phyloP scores from a whole-genome alignment of 2,888 invertebrate genomes.

The Archips xylosteana region DNA sequence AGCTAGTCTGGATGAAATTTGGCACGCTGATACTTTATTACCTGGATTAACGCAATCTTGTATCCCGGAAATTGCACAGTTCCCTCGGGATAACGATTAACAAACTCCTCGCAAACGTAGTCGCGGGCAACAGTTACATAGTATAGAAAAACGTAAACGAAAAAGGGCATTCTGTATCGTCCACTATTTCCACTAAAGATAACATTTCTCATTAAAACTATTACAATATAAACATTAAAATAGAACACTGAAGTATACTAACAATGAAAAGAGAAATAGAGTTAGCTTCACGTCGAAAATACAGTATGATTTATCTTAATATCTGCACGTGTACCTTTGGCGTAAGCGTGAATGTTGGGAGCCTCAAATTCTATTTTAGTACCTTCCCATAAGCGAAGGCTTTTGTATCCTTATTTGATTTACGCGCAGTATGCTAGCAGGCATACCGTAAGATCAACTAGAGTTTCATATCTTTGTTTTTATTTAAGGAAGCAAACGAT shows the following conservation, averaged over 20 bases:
- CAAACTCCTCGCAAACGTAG: too few species aligned
- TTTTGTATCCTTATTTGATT: conserved; percentile 1
- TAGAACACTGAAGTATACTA: background rate
- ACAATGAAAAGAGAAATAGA: background rate
- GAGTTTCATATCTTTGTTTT: background rate
- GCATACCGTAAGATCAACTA: background rate
- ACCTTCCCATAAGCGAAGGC: background rate
- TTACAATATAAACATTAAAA: background rate
- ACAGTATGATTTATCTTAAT: background rate
- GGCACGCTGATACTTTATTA: too few species aligned
- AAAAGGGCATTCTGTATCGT: background rate
- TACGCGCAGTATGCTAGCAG: background rate
- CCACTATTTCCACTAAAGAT: too few species aligned
- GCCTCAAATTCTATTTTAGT: conserved; percentile 4
- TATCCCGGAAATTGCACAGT: too few species aligned
- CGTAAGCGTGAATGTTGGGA: background rate
- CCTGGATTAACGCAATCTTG: too few species aligned
- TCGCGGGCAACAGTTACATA: too few species aligned
- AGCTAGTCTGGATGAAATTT: too few species aligned
- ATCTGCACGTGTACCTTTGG: background rate
- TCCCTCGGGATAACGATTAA: too few species aligned
- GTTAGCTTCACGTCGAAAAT: conserved; percentile 1
- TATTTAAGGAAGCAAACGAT: background rate
- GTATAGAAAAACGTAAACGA: background rate
- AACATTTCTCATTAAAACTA: background rate